These are phyloP conservation scores for Phenganax stokvisi DNA, from an alignment of 92 coral and sea anemone species.

Conservation along the genomic window DNA sequence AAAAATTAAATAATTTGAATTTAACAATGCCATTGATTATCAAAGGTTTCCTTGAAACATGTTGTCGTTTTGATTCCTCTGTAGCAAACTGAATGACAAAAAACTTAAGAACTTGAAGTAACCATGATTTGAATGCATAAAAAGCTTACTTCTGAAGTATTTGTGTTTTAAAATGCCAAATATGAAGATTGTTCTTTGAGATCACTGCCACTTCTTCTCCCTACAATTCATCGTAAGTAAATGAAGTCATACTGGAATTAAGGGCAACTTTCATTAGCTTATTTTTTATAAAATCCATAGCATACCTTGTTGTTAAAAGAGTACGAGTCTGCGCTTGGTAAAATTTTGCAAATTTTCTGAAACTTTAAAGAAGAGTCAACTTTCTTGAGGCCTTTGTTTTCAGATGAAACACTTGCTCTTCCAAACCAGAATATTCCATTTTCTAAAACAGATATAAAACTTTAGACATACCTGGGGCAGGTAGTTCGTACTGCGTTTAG, in stretches of 20 bases:
- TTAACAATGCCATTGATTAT: no score
- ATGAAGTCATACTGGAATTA: constrained; percentile 27
- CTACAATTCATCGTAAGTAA: constrained; percentile 13
- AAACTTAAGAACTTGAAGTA: no score
- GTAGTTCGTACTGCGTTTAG: no score
- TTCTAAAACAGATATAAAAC: neutral
- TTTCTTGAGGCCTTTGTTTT: constrained; percentile 24
- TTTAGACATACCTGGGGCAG: neutral
- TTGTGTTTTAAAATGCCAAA: constrained; percentile 48
- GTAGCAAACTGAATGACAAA: no score
- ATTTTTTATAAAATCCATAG: neutral
- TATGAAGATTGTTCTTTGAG: constrained; percentile 23
- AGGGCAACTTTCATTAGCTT: neutral
- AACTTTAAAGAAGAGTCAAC: constrained; percentile 15
- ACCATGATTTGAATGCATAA: no score
- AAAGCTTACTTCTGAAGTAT: constrained; percentile 49
- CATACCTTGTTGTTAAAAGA: constrained; percentile 18
- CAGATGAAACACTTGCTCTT: constrained; percentile 12
- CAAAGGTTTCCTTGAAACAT: no score
- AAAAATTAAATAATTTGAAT: no score
- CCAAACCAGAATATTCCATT: constrained; percentile 25
- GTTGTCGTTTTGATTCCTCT: no score
- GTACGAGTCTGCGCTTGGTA: constrained; percentile 2
- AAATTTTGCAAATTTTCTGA: constrained; percentile 22
- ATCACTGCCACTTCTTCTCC: constrained; percentile 52